Percentiles rank a stretch among this genome's conserved stretches.
Evolutionary conservation across 2,113 vertebrate species (phyloP).

Genomic region (Pollimyrus isidori): DNA sequence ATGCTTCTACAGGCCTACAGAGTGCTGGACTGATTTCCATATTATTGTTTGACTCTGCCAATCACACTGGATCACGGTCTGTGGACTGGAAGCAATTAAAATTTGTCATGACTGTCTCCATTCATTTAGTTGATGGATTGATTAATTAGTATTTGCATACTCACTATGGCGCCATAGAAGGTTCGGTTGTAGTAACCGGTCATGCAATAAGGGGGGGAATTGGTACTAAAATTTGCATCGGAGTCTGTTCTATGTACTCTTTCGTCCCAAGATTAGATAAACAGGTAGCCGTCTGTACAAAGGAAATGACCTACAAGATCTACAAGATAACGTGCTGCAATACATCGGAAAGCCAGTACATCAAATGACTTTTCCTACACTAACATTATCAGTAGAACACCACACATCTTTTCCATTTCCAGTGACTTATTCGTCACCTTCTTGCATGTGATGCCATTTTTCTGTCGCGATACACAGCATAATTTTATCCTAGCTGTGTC

Average conservation of each 20-base stretch:
- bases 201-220: not conserved
- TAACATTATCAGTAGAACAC: not conserved
- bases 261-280: not conserved
- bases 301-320: not conserved
- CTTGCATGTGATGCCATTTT: not conserved
- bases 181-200: not conserved
- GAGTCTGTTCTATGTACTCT: not conserved
- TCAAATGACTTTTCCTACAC: not conserved
- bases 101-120: not conserved
- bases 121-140: not conserved
- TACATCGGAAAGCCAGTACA: not conserved
- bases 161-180: not conserved
- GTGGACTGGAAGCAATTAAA: not conserved
- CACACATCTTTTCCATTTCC: not conserved
- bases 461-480: not conserved
- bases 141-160: not conserved
- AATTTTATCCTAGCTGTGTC: not conserved
- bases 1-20: not conserved
- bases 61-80: not conserved
- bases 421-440: not conserved
- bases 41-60: not conserved
- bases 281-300: not conserved
- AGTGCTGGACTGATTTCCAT: not conserved
- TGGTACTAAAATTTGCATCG: not conserved
- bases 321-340: not conserved